Conservation (phyloP, 2,797 vertebrate species). For the Lacerta bilineata region DNA sequence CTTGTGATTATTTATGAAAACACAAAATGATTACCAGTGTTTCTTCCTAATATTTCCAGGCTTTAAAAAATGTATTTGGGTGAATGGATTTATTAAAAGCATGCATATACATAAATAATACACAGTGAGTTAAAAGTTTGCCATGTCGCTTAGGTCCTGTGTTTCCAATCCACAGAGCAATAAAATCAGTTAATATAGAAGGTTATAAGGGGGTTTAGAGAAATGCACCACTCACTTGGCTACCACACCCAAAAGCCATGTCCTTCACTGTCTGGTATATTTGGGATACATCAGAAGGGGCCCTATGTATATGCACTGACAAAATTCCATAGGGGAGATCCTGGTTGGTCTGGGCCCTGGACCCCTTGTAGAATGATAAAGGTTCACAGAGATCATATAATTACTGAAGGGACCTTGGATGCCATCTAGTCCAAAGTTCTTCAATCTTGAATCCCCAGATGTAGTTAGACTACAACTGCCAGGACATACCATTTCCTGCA, state of each 20-base stretch:
- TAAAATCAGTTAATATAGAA: neutral
- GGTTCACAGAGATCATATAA: too few species aligned
- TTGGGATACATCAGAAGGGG: neutral
- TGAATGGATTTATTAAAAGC: conserved; percentile 55
- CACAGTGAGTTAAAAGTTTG: neutral
- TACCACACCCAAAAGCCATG: neutral
- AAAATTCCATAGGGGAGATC: too few species aligned
- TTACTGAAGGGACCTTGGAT: too few species aligned
- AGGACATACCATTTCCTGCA: neutral
- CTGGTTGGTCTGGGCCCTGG: too few species aligned
- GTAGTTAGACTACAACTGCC: too few species aligned
- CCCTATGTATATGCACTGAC: neutral
- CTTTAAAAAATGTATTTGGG: conserved; percentile 65
- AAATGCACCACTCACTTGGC: neutral
- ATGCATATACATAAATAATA: neutral
- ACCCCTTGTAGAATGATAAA: too few species aligned
- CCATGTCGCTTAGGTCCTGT: neutral
- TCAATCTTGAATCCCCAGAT: too few species aligned
- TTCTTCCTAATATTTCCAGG: conserved; percentile 66
- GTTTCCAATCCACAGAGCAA: neutral
- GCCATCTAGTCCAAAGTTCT: too few species aligned
- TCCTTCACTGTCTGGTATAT: too few species aligned
- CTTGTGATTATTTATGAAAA: conserved; percentile 71
- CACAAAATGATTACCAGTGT: conserved; percentile 65
- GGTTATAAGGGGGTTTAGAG: neutral